These are phyloP conservation scores for Leptopilina syphax DNA, from an alignment of 2,888 invertebrate species.

Conservation along the genomic window DNA sequence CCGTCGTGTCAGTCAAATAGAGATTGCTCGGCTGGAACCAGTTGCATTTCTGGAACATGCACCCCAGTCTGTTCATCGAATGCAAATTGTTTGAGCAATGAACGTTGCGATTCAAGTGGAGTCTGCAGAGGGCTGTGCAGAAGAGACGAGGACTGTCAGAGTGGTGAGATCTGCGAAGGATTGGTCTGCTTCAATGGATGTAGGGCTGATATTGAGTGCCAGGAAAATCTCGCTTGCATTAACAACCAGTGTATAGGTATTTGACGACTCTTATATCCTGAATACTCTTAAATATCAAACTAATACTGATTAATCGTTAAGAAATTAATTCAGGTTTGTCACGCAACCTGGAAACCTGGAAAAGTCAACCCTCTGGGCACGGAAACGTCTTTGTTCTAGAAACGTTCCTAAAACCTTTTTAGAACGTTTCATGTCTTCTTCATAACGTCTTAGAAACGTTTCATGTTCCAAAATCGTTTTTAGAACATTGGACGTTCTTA, in stretches of 20 bases:
- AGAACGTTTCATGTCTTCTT: too few species aligned
- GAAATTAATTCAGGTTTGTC: too few species aligned
- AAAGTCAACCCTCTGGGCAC: too few species aligned
- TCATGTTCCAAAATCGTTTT: too few species aligned
- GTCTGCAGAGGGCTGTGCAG: slow-evolving; percentile 91
- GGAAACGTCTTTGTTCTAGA: too few species aligned
- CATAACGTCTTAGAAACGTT: too few species aligned
- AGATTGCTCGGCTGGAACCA: slow-evolving; percentile 84
- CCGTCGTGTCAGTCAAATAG: slow-evolving; percentile 86
- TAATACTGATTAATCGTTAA: too few species aligned
- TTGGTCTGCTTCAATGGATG: slow-evolving; percentile 89
- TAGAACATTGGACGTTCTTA: too few species aligned
- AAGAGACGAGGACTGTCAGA: slow-evolving; percentile 90
- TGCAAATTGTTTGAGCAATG: slow-evolving; percentile 88
- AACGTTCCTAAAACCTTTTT: too few species aligned
- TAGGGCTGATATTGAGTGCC: slow-evolving; percentile 88
- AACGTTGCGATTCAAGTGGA: slow-evolving; percentile 85
- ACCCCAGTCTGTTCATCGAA: slow-evolving; percentile 88
- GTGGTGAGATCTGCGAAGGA: slow-evolving; percentile 91
- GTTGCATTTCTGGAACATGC: slow-evolving; percentile 87
- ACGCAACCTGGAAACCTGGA: too few species aligned
- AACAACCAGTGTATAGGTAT: slow-evolving; percentile 85
- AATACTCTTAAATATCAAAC: too few species aligned
- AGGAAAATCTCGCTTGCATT: slow-evolving; percentile 84
- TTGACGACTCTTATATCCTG: not conserved